phyloP scores from a whole-genome alignment of 2,113 vertebrate genomes.

The Corythoichthys intestinalis region DNA sequence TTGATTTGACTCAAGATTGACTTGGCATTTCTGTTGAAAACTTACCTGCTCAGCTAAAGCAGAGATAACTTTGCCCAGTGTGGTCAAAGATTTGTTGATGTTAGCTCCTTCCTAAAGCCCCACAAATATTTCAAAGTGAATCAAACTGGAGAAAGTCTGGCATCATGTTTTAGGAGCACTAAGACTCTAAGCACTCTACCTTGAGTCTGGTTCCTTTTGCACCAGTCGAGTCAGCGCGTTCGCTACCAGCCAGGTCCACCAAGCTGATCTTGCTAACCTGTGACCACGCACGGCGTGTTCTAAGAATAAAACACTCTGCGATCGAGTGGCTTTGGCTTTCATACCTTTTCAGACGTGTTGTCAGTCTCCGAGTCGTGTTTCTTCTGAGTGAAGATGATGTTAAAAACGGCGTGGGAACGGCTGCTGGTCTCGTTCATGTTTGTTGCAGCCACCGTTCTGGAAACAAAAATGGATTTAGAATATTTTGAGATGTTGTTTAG shows the following conservation, averaged over 20 bases:
- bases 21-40: background rate
- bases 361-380: conserved; percentile 81
- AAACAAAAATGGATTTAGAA: background rate
- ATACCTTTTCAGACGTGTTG: conserved; percentile 89
- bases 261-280: conserved; percentile 98
- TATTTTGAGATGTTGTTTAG: no score
- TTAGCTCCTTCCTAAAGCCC: conserved; percentile 90
- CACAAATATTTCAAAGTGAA: background rate
- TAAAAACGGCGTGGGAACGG: conserved; percentile 94
- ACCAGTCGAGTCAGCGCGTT: conserved; percentile 92
- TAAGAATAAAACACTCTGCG: background rate
- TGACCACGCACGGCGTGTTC: background rate
- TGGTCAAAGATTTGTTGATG: conserved; percentile 98
- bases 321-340: background rate
- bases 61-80: conserved; percentile 95
- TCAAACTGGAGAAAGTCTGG: background rate
- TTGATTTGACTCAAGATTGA: background rate
- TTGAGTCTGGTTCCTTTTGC: conserved; percentile 96
- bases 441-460: conserved; percentile 93
- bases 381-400: conserved; percentile 98
- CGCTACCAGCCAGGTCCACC: conserved; percentile 93
- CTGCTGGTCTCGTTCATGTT: conserved; percentile 99
- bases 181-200: conserved; percentile 64
- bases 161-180: background rate
- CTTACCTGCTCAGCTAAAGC: conserved; percentile 91